These are phyloP conservation scores for Cylloceria caligata DNA, from an alignment of 2,888 invertebrate genomes.

Conservation along the genomic window DNA sequence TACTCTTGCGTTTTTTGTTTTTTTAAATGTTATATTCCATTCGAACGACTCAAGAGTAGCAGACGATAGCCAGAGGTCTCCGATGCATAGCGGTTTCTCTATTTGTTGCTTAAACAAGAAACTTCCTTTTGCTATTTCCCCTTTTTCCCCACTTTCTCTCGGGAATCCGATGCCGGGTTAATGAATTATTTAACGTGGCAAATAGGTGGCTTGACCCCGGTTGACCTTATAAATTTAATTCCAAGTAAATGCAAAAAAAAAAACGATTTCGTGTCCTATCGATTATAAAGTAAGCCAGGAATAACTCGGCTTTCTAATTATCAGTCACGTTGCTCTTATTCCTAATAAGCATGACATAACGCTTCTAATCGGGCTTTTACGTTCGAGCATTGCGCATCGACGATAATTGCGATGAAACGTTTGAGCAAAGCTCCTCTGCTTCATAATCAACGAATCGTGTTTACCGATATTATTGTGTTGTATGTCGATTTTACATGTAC, in stretches of 20 bases:
- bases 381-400: not conserved
- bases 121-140: not conserved
- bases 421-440: not conserved
- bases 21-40: not conserved
- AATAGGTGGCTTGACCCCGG: not conserved
- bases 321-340: not conserved
- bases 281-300: not conserved
- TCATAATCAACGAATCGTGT: not conserved
- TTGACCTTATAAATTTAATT: conserved; percentile 10
- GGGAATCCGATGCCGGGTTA: not conserved
- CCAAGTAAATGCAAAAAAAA: not conserved
- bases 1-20: conserved; percentile 5
- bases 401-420: not conserved
- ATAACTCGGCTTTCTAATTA: conserved; percentile 10
- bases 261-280: not conserved
- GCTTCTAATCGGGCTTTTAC: not conserved
- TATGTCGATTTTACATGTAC: not conserved
- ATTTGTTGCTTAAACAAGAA: not conserved
- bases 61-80: conserved; percentile 1
- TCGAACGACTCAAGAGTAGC: not conserved
- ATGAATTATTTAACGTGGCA: conserved; percentile 17
- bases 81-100: not conserved
- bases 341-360: not conserved
- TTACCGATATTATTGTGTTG: not conserved
- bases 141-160: not conserved